These are phyloP conservation scores for Andrena bicolor DNA, from an alignment of 2,888 invertebrate species.

Conservation along the genomic window DNA sequence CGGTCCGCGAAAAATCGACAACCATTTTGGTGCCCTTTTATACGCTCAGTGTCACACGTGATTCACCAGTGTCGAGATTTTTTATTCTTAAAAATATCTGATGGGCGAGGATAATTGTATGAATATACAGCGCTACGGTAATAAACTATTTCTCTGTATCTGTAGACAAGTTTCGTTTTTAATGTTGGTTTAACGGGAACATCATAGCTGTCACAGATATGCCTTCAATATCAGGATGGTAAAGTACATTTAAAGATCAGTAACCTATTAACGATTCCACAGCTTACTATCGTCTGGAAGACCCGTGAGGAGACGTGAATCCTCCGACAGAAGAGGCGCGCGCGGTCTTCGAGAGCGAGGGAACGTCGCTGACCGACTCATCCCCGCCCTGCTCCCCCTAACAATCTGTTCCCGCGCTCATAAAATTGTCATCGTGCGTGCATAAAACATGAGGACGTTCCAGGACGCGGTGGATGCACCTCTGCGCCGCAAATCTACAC, in stretches of 20 bases:
- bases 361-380: conserved; percentile 29
- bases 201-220: no score
- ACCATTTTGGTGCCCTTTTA: no score
- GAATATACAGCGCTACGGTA: no score
- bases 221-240: no score
- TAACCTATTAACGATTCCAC: not conserved
- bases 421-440: conserved; percentile 81
- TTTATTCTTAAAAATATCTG: no score
- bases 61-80: no score
- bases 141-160: no score
- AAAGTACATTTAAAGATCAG: not conserved
- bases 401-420: conserved; percentile 78
- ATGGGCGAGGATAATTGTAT: no score
- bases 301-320: not conserved
- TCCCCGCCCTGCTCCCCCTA: conserved; percentile 40
- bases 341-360: not conserved
- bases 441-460: conserved; percentile 81
- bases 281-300: not conserved
- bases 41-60: no score
- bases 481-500: conserved; percentile 75
- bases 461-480: conserved; percentile 73
- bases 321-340: not conserved
- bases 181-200: no score
- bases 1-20: not conserved
- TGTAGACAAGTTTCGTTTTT: no score